Conservation (phyloP, 2,797 vertebrate species). For the Podargus strigoides region DNA sequence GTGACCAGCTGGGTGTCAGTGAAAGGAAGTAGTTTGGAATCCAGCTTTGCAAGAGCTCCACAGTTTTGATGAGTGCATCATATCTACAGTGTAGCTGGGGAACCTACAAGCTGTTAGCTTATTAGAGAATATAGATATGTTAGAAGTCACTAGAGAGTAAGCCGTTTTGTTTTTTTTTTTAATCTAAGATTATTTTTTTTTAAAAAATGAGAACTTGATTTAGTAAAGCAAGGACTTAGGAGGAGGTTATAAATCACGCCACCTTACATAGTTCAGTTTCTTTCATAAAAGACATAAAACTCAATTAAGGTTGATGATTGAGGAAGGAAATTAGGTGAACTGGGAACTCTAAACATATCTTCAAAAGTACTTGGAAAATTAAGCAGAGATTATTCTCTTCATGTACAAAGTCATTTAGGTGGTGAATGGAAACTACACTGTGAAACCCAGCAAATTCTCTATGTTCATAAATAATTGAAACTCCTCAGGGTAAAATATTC, state of each 20-base stretch:
- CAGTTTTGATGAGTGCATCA: background rate
- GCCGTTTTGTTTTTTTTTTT: background rate
- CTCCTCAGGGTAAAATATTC: conserved; percentile 22
- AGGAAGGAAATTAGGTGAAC: background rate
- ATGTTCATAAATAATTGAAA: conserved; percentile 52
- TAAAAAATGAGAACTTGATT: background rate
- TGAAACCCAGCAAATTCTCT: conserved; percentile 29
- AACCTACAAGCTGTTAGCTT: background rate
- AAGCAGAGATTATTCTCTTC: conserved; percentile 17
- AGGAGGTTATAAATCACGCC: background rate
- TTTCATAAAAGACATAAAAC: background rate
- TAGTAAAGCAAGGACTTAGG: background rate
- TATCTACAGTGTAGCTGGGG: background rate
- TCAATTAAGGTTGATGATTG: background rate
- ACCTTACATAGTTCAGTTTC: background rate
- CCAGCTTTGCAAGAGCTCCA: background rate
- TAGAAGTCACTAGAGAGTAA: background rate
- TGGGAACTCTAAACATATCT: background rate
- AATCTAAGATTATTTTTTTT: background rate
- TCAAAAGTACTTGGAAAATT: background rate
- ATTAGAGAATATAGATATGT: background rate
- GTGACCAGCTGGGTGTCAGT: background rate
- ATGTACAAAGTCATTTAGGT: conserved; percentile 5
- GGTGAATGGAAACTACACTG: conserved; percentile 28
- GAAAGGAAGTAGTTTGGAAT: background rate